Conservation (phyloP, 2,888 invertebrate species). For the Parnassius apollo region DNA sequence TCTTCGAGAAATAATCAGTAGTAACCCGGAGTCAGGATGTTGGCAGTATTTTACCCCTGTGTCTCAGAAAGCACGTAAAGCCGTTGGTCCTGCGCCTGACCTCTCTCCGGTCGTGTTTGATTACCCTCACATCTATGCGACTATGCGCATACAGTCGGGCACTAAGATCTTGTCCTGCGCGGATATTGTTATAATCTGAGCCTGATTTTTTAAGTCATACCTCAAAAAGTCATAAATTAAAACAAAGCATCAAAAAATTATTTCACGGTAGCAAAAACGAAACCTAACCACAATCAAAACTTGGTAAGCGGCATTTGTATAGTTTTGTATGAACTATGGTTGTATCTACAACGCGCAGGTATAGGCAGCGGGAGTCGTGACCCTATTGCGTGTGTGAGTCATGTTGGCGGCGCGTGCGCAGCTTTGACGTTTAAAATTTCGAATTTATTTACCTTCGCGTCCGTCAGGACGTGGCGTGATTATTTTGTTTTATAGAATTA, state of each 20-base stretch:
- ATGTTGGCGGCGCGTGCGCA: conserved; percentile 72
- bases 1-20: no score
- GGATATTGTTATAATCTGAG: no score
- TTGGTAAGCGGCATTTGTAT: conserved; percentile 57
- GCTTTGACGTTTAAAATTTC: conserved; percentile 69
- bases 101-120: no score
- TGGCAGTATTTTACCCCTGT: no score
- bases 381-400: conserved; percentile 77
- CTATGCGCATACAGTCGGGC: no score
- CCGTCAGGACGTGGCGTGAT: conserved; percentile 29
- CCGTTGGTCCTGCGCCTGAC: no score
- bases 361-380: conserved; percentile 65
- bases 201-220: no score
- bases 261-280: conserved; percentile 38
- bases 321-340: conserved; percentile 43
- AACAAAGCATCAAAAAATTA: conserved; percentile 47
- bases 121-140: no score
- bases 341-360: conserved; percentile 38
- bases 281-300: conserved; percentile 62
- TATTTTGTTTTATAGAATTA: background rate
- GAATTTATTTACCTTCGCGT: conserved; percentile 61
- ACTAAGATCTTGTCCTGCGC: no score
- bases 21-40: no score
- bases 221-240: no score
- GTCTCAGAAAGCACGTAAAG: no score